Conservation (phyloP, 2,797 vertebrate species). For the Sebastes nivosus region DNA sequence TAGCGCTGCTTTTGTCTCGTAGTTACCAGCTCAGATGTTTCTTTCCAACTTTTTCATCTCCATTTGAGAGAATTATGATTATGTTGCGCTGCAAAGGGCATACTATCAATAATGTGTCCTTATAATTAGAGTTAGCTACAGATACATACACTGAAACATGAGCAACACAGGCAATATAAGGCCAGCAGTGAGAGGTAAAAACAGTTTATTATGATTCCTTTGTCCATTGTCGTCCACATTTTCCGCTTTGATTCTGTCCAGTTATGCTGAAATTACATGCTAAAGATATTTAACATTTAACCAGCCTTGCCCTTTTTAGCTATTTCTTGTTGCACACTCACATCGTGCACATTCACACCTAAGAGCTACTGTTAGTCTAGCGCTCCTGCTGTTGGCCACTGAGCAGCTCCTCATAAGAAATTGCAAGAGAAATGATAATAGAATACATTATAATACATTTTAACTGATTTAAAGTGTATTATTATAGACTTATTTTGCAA, state of each 20-base stretch:
- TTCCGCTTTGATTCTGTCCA: not conserved
- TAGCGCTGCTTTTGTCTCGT: constrained; percentile 39
- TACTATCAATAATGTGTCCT: constrained; percentile 7
- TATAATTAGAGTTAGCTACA: constrained; percentile 19
- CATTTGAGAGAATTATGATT: constrained; percentile 36
- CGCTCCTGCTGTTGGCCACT: constrained; percentile 1
- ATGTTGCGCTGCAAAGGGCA: not conserved
- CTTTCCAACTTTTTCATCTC: constrained; percentile 30
- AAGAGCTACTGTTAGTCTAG: constrained; percentile 15
- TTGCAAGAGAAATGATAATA: not conserved
- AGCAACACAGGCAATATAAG: not conserved
- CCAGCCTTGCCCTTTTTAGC: not conserved
- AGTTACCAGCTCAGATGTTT: constrained; percentile 10
- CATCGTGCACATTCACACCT: not conserved
- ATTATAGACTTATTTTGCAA: constrained; percentile 4
- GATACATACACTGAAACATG: not conserved
- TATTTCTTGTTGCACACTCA: not conserved
- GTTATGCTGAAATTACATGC: not conserved
- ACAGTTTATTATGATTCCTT: not conserved
- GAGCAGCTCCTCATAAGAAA: constrained; percentile 13
- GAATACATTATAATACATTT: not conserved
- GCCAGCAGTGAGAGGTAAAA: not conserved
- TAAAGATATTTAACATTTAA: constrained; percentile 8
- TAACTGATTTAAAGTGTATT: not conserved
- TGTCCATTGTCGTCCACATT: not conserved